Conservation (phyloP, 2,113 vertebrate species). For the Pygathrix nemaeus region DNA sequence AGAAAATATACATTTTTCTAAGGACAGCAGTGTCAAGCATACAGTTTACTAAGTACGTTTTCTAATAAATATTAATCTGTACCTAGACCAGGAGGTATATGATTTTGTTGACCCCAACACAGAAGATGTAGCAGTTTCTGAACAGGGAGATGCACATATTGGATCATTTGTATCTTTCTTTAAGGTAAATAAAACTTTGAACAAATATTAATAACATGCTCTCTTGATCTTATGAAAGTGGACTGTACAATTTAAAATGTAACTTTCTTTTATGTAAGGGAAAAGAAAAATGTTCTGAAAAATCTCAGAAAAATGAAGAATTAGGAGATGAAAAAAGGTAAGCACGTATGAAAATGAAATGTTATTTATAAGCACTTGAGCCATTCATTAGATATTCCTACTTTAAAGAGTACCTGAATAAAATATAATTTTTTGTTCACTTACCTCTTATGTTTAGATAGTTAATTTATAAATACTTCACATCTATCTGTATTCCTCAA, state of each 20-base stretch:
- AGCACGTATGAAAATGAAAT: conserved; percentile 45
- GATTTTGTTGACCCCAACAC: conserved; percentile 94
- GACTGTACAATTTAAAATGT: conserved; percentile 44
- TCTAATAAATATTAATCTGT: conserved; percentile 68
- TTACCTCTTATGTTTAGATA: conserved; percentile 1
- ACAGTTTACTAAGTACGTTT: conserved; percentile 50
- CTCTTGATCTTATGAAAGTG: conserved; percentile 27
- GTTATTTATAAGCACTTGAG: neutral
- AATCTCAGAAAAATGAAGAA: conserved; percentile 91
- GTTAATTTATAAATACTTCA: conserved; percentile 31
- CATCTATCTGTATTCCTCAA: neutral
- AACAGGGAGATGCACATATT: conserved; percentile 88
- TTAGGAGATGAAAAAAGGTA: conserved; percentile 93
- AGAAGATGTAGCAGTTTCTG: conserved; percentile 90
- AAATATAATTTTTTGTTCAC: neutral
- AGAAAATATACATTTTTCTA: conserved; percentile 37
- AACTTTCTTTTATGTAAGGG: conserved; percentile 84
- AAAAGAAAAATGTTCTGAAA: conserved; percentile 90
- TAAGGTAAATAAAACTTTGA: conserved; percentile 88
- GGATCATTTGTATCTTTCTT: conserved; percentile 89
- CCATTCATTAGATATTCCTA: neutral
- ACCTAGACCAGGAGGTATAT: conserved; percentile 94
- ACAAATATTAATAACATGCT: neutral
- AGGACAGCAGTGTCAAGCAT: conserved; percentile 29
- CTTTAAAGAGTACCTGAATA: neutral